A percentile compares a stretch with the other conserved stretches of the same genome.
Conservation (phyloP, 2,113 vertebrate genomes). For the Cebus imitator region DNA sequence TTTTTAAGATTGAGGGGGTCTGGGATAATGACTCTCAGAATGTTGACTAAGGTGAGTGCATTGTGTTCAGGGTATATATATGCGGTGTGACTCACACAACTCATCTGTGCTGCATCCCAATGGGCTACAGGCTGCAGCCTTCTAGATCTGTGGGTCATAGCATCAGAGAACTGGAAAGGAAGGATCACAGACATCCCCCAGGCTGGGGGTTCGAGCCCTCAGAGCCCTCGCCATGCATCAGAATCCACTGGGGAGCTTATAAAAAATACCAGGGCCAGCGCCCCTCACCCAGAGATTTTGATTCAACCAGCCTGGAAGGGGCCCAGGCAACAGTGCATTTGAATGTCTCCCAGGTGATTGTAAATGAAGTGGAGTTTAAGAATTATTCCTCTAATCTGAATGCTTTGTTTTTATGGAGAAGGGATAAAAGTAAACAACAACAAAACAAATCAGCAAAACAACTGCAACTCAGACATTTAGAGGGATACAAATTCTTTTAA, state of each 20-base stretch:
- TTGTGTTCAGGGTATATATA: not conserved
- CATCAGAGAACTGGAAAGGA: not conserved
- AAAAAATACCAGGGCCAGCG: not conserved
- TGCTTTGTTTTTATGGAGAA: not conserved
- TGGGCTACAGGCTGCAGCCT: not conserved
- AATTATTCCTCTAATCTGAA: not conserved
- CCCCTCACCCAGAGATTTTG: not conserved
- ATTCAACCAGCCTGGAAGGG: not conserved
- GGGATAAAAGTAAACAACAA: not conserved
- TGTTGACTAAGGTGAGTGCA: not conserved
- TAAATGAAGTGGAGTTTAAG: conserved; percentile 34
- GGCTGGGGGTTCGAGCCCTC: not conserved
- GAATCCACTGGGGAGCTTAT: not conserved
- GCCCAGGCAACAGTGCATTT: not conserved
- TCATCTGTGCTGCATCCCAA: not conserved
- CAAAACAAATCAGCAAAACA: not conserved
- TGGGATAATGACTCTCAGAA: not conserved
- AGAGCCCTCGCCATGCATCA: not conserved
- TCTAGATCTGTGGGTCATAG: not conserved
- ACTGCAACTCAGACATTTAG: not conserved
- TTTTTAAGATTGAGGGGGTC: not conserved
- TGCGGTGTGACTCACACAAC: not conserved
- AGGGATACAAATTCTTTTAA: not conserved
- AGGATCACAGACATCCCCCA: not conserved
- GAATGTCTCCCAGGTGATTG: not conserved